phyloP scores from a whole-genome alignment of 2,797 vertebrate species.

The Schizothorax lantsangensis region DNA sequence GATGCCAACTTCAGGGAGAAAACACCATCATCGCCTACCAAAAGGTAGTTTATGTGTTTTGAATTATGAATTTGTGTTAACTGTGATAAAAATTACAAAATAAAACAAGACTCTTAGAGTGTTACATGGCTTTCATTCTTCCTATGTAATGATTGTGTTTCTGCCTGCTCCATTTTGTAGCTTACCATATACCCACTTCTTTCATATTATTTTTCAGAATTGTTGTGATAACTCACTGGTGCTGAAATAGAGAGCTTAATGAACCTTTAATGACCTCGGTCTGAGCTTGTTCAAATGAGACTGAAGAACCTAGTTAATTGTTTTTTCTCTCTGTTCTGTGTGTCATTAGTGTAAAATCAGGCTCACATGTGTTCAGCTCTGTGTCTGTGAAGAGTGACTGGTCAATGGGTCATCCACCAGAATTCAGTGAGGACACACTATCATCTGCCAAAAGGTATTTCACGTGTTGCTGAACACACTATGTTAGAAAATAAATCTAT shows the following conservation, averaged over 20 bases:
- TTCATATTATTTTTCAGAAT: not conserved
- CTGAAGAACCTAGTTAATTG: not conserved
- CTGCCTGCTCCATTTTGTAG: not conserved
- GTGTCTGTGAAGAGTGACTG: not conserved
- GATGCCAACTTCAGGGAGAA: accelerated
- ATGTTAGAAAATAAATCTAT: not conserved
- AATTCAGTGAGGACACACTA: not conserved
- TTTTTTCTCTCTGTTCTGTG: not conserved
- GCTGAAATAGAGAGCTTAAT: not conserved
- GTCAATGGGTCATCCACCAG: accelerated
- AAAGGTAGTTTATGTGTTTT: not conserved
- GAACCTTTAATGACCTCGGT: not conserved
- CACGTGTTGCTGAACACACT: not conserved
- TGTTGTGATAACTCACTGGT: not conserved
- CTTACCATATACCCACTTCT: not conserved
- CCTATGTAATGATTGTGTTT: not conserved
- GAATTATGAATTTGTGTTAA: not conserved
- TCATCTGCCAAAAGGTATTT: not conserved
- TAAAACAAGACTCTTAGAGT: not conserved
- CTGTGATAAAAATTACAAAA: not conserved
- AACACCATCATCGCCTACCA: not conserved
- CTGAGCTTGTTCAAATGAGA: not conserved
- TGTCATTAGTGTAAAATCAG: not conserved
- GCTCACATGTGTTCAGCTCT: not conserved
- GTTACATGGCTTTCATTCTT: not conserved